Percentiles rank a stretch among this genome's conserved stretches.
Conservation (phyloP, 2,888 invertebrate genomes). For the Synergus umbraculus region DNA sequence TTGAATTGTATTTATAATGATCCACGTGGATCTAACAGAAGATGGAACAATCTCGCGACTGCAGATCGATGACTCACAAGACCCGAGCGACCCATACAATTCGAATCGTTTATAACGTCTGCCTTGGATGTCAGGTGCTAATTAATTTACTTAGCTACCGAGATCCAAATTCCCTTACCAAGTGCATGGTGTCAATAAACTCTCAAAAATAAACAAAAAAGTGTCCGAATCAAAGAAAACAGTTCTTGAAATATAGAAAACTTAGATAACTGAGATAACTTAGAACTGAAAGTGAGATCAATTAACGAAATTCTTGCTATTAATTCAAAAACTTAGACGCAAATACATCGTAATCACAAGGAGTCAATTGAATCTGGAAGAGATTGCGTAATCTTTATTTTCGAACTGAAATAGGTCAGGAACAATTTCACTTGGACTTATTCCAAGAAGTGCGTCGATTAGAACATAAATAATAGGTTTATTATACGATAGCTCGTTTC, state of each 20-base stretch:
- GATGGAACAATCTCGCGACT: not conserved
- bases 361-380: not conserved
- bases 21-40: not conserved
- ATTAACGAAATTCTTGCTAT: not conserved
- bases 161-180: slow-evolving; percentile 1
- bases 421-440: slow-evolving; percentile 47
- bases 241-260: not conserved
- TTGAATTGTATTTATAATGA: not conserved
- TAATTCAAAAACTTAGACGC: not conserved
- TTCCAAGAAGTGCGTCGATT: slow-evolving; percentile 43
- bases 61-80: slow-evolving; percentile 31
- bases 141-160: slow-evolving; percentile 35
- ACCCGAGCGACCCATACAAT: not conserved
- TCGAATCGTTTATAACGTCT: slow-evolving; percentile 19
- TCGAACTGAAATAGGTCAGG: slow-evolving; percentile 50
- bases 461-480: slow-evolving; percentile 33
- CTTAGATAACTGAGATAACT: too few species aligned
- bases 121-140: slow-evolving; percentile 20
- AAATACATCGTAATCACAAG: not conserved
- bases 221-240: not conserved
- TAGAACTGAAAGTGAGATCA: too few species aligned
- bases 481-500: not conserved
- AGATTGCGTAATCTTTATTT: slow-evolving; percentile 42
- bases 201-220: not conserved
- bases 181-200: not conserved